Percentiles rank a stretch among this genome's conserved stretches.
These are phyloP conservation scores for Leguminivora glycinivorella DNA, from an alignment of 1,140 invertebrate species.

Conservation along the genomic window DNA sequence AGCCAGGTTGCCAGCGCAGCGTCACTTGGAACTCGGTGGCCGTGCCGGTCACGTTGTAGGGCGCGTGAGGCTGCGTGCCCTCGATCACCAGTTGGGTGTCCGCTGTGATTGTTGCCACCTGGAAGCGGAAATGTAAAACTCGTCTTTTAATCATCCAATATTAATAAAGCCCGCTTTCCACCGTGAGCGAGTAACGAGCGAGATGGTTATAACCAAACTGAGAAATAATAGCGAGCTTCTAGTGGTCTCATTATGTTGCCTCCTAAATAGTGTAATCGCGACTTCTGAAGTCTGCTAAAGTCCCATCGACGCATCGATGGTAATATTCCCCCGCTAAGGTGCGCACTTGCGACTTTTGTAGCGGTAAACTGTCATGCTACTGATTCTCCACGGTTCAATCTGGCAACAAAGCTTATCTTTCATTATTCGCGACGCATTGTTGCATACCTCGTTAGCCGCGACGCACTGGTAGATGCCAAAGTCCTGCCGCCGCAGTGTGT, in stretches of 20 bases:
- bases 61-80: slow-evolving; percentile 97
- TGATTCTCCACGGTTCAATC: slow-evolving; percentile 92
- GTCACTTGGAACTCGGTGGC: slow-evolving; percentile 94
- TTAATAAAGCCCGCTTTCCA: too few relatives aligned
- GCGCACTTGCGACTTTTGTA: slow-evolving; percentile 86
- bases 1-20: slow-evolving; percentile 95
- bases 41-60: slow-evolving; percentile 94
- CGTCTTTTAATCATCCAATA: too few relatives aligned
- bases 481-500: slow-evolving; percentile 91
- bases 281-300: too few relatives aligned
- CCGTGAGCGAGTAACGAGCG: too few relatives aligned
- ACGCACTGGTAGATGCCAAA: slow-evolving; percentile 97
- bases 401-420: not conserved
- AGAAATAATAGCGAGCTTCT: too few relatives aligned
- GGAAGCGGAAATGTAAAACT: not conserved
- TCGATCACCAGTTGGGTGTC: slow-evolving; percentile 95
- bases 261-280: too few relatives aligned
- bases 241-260: too few relatives aligned
- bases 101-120: slow-evolving; percentile 93
- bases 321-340: slow-evolving; percentile 93
- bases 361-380: slow-evolving; percentile 76
- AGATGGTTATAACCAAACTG: too few relatives aligned
- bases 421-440: too few relatives aligned
- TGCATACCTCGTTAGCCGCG: slow-evolving; percentile 88
- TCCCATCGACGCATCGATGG: slow-evolving; percentile 94